Evolutionary conservation across 2,797 vertebrate genomes (phyloP).

Genomic region (Dryobates pubescens): DNA sequence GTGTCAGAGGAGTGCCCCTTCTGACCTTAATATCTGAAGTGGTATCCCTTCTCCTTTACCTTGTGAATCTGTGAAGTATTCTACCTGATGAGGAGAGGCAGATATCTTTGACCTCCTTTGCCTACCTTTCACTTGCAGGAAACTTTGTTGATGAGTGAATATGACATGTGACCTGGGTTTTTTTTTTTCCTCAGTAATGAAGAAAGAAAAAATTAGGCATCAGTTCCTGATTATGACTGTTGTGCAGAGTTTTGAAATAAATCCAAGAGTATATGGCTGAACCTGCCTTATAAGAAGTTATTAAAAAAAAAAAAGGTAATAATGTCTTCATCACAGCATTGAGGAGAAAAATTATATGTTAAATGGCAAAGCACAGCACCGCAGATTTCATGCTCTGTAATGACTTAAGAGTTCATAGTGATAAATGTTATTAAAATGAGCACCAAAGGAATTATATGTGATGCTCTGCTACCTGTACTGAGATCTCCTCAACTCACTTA

Average conservation of each 20-base stretch:
- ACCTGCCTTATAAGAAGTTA: conserved; percentile 26
- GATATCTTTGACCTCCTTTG: background rate
- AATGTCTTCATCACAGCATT: background rate
- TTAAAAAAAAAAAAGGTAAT: background rate
- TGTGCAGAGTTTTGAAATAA: conserved; percentile 27
- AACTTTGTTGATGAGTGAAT: background rate
- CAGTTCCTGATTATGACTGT: background rate
- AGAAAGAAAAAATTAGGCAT: background rate
- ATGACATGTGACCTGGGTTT: background rate
- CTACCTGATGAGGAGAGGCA: background rate
- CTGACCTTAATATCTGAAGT: background rate
- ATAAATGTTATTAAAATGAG: conserved; percentile 49
- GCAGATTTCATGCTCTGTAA: conserved; percentile 47
- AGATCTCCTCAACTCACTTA: background rate
- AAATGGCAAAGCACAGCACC: conserved; percentile 40
- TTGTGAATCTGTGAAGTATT: background rate
- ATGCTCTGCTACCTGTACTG: conserved; percentile 14
- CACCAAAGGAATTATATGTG: conserved; percentile 29
- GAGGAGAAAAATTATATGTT: conserved; percentile 50
- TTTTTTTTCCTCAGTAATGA: background rate
- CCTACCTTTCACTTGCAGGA: background rate
- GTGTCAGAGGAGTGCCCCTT: background rate
- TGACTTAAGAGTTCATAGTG: conserved; percentile 27
- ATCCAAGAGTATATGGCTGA: background rate
- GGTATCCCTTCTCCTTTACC: background rate